phyloP scores from a whole-genome alignment of 2,888 invertebrate genomes.

The Phrixothrix hirtus region DNA sequence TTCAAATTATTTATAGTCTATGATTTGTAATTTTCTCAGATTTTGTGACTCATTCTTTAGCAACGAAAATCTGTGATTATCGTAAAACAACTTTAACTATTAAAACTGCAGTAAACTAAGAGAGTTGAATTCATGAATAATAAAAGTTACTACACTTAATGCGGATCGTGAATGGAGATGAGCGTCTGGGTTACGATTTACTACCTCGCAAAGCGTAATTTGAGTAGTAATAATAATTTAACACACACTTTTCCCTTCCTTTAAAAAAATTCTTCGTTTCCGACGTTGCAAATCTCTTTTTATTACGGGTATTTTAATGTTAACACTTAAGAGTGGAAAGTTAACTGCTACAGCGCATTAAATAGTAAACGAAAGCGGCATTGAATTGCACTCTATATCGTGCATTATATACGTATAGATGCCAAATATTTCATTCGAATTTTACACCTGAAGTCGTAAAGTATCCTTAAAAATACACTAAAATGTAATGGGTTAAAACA shows the following conservation, averaged over 20 bases:
- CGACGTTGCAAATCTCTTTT: conserved; percentile 2
- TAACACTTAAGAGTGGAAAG: background rate
- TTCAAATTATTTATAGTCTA: too few species aligned
- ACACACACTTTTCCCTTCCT: conserved; percentile 10
- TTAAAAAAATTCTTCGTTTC: background rate
- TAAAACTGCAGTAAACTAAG: conserved; percentile 25
- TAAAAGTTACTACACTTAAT: conserved; percentile 32
- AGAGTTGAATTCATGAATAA: conserved; percentile 34
- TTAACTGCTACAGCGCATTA: background rate
- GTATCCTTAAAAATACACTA: conserved; percentile 3
- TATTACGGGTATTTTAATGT: conserved; percentile 1
- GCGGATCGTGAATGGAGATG: conserved; percentile 22
- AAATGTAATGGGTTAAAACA: conserved; percentile 12
- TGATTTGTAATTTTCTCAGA: too few species aligned
- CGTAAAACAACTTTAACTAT: conserved; percentile 35
- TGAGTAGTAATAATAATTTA: conserved; percentile 15
- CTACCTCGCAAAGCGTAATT: conserved; percentile 10
- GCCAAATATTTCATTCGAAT: conserved; percentile 13
- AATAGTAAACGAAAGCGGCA: conserved; percentile 2
- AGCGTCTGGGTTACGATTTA: conserved; percentile 22
- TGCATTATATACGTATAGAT: conserved; percentile 3
- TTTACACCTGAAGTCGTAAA: conserved; percentile 10
- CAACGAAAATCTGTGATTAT: conserved; percentile 33
- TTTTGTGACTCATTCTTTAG: conserved; percentile 20
- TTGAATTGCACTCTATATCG: conserved; percentile 3